Conservation (phyloP, 2,113 vertebrate species). For the Patagioenas fasciata region DNA sequence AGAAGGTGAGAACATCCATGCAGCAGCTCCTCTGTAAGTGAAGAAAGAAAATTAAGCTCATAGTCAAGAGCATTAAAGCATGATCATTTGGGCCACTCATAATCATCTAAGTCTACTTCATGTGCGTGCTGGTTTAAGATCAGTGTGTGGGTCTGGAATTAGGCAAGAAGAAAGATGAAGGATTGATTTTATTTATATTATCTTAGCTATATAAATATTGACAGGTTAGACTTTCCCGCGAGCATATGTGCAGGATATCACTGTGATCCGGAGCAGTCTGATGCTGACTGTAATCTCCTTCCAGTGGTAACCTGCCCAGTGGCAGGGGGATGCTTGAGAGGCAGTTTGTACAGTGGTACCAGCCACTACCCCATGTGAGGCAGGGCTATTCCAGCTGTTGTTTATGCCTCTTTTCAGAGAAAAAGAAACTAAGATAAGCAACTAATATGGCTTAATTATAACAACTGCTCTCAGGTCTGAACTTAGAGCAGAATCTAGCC, state of each 20-base stretch:
- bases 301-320: not conserved
- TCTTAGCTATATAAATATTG: not conserved
- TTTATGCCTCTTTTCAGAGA: not conserved
- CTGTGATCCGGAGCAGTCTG: not conserved
- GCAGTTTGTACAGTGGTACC: not conserved
- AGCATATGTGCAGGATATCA: not conserved
- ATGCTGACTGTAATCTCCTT: not conserved
- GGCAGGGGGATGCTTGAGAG: not conserved
- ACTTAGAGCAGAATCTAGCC: not conserved
- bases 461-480: not conserved
- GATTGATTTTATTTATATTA: not conserved
- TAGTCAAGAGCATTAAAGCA: not conserved
- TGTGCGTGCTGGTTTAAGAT: not conserved
- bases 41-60: not conserved
- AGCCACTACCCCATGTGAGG: fast-evolving
- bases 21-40: not conserved
- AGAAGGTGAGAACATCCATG: not conserved
- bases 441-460: not conserved
- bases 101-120: not conserved
- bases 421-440: not conserved
- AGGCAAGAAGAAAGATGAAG: not conserved
- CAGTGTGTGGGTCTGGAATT: not conserved
- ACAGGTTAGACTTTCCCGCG: not conserved
- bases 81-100: not conserved
- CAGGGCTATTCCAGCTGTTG: not conserved